Conservation (phyloP, 2,113 vertebrate genomes). For the Thermophis baileyi region DNA sequence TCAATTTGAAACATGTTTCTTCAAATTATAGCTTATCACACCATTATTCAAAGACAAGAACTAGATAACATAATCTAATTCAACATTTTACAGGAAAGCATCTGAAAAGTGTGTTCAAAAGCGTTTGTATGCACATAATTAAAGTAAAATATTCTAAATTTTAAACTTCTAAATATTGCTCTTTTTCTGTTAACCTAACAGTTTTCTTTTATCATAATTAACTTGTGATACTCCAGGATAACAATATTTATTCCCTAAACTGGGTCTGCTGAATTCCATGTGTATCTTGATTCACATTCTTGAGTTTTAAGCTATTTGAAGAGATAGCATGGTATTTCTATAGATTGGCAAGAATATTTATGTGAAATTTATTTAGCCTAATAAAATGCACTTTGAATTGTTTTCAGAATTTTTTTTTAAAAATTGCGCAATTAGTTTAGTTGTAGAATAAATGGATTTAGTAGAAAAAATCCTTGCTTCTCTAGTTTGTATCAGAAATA, state of each 20-base stretch:
- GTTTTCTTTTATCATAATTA: background rate
- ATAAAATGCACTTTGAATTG: background rate
- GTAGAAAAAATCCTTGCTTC: background rate
- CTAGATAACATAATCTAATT: background rate
- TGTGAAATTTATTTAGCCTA: background rate
- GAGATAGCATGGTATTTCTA: background rate
- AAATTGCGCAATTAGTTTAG: background rate
- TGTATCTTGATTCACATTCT: background rate
- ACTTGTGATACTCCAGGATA: background rate
- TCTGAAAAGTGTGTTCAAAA: background rate
- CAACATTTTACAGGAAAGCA: background rate
- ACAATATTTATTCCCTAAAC: background rate
- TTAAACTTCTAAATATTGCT: background rate
- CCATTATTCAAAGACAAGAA: background rate
- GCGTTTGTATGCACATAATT: background rate
- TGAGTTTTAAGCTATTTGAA: background rate
- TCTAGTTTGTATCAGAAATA: background rate
- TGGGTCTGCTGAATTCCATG: background rate
- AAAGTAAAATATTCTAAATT: background rate
- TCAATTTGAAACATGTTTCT: background rate
- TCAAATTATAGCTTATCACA: background rate
- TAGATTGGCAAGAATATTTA: background rate
- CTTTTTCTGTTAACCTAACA: background rate
- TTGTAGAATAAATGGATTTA: background rate
- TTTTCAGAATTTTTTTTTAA: background rate